phyloP scores from a whole-genome alignment of 2,797 vertebrate genomes.

The Dendrocincla fuliginosa region DNA sequence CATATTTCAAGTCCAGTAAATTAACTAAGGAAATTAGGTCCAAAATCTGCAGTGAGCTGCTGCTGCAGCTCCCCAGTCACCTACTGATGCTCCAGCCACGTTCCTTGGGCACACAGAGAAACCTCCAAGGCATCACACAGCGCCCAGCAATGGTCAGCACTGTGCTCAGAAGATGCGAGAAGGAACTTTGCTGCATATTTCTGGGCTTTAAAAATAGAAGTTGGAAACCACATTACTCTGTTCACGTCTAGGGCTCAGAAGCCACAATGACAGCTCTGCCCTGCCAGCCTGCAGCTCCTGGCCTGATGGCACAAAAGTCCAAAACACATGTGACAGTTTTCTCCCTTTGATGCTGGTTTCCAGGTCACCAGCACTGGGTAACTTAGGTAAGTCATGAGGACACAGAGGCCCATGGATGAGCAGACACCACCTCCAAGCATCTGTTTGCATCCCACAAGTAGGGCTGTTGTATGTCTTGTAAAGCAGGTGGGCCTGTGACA shows the following conservation, averaged over 20 bases:
- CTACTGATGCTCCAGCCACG: not conserved
- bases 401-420: not conserved
- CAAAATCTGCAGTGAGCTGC: not conserved
- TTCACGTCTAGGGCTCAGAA: not conserved
- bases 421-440: not conserved
- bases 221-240: not conserved
- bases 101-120: not conserved
- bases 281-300: not conserved
- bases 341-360: not conserved
- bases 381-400: not conserved
- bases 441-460: not conserved
- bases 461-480: not conserved
- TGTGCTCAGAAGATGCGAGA: not conserved
- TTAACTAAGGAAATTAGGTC: not conserved
- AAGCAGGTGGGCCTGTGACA: not conserved
- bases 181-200: not conserved
- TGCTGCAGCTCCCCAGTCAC: not conserved
- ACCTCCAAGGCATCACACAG: accelerated
- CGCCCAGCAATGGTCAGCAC: not conserved
- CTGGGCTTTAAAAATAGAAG: conserved; percentile 42
- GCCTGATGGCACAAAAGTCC: not conserved
- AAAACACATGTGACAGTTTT: not conserved
- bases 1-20: not conserved
- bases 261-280: not conserved
- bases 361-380: not conserved